phyloP scores from a whole-genome alignment of 2,113 vertebrate species.

The human (Homo sapiens) region DNA sequence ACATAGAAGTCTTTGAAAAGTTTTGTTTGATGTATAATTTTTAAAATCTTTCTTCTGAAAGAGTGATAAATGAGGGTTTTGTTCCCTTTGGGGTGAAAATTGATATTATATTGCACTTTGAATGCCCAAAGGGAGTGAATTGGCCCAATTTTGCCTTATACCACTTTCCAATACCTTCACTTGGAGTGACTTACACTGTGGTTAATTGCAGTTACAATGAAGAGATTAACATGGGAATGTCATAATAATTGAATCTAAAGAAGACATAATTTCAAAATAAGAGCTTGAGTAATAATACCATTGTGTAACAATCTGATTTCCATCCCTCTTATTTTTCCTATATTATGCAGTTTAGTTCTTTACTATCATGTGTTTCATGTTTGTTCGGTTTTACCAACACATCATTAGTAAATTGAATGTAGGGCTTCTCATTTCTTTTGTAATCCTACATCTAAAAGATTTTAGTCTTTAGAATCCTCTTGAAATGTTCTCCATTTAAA shows the following conservation, averaged over 20 bases:
- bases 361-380: not conserved
- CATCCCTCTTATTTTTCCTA: not conserved
- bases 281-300: slow-evolving; percentile 19
- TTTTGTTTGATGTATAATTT: not conserved
- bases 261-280: slow-evolving; percentile 9
- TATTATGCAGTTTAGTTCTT: slow-evolving; percentile 14
- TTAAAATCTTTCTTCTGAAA: slow-evolving; percentile 24
- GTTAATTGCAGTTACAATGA: slow-evolving; percentile 15
- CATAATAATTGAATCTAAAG: not conserved
- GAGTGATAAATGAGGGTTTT: not conserved
- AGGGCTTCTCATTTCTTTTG: slow-evolving; percentile 39
- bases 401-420: not conserved
- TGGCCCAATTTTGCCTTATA: not conserved
- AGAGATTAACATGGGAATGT: not conserved
- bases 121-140: not conserved
- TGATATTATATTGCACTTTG: not conserved
- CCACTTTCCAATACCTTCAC: not conserved
- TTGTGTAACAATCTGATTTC: not conserved
- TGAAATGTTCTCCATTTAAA: slow-evolving; percentile 26
- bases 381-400: not conserved
- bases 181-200: not conserved
- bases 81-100: slow-evolving; percentile 19
- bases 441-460: not conserved
- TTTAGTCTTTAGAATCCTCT: not conserved
- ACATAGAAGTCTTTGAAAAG: slow-evolving; percentile 44